Evolutionary conservation across 1,140 invertebrate genomes (phyloP).

Genomic region (Brachionus asplanchnoidis): DNA sequence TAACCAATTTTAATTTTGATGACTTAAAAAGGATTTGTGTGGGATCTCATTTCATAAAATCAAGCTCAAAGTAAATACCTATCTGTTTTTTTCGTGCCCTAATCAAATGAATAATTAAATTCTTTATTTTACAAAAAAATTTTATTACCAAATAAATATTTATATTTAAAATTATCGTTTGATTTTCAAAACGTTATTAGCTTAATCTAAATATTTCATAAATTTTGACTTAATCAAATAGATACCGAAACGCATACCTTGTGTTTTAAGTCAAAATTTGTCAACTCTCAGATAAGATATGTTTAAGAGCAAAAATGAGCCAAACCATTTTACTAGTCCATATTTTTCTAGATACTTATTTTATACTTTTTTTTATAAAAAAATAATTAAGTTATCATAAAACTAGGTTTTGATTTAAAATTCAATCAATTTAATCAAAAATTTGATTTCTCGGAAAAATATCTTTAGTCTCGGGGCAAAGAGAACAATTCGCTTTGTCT

Average conservation of each 20-base stretch:
- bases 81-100: not conserved
- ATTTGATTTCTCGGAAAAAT: not conserved
- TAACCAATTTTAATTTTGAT: not conserved
- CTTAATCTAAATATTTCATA: not conserved
- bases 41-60: not conserved
- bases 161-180: slow-evolving; percentile 35
- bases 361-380: not conserved
- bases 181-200: not conserved
- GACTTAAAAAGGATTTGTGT: not conserved
- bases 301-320: not conserved
- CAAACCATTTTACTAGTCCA: not conserved
- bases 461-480: not conserved
- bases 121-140: not conserved
- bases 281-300: not conserved
- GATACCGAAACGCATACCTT: not conserved
- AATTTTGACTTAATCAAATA: not conserved
- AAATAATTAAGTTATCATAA: not conserved
- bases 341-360: not conserved
- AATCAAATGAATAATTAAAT: slow-evolving; percentile 34
- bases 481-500: not conserved
- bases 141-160: slow-evolving; percentile 14
- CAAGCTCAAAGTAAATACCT: not conserved
- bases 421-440: not conserved
- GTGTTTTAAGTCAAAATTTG: not conserved
- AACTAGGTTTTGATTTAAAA: not conserved